Evolutionary conservation across 2,888 invertebrate species (phyloP).

Genomic region (Actias luna): DNA sequence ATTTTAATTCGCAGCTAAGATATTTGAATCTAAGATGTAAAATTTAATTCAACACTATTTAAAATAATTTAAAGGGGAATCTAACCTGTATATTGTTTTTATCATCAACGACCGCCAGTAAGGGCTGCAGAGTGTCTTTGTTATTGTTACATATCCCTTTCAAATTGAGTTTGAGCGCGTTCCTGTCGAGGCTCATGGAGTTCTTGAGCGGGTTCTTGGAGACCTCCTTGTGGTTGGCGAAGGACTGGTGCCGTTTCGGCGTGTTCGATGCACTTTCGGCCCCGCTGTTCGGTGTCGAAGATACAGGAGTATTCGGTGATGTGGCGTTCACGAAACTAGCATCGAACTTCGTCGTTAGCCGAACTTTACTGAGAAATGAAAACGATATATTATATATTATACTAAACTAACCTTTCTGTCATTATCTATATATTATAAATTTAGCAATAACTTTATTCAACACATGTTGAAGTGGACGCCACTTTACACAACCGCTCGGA

Average conservation of each 20-base stretch:
- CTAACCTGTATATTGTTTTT: constrained; percentile 74
- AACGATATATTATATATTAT: background rate
- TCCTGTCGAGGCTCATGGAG: constrained; percentile 66
- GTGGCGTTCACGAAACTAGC: constrained; percentile 59
- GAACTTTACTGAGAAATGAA: constrained; percentile 55
- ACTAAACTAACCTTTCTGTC: too few relatives aligned
- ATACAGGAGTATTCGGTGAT: constrained; percentile 54
- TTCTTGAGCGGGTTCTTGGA: constrained; percentile 51
- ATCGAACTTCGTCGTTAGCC: constrained; percentile 72
- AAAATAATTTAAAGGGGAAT: background rate
- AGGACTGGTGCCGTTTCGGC: constrained; percentile 62
- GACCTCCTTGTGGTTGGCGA: constrained; percentile 50
- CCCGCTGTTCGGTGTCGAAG: constrained; percentile 36
- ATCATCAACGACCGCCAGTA: constrained; percentile 72
- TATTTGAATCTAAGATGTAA: background rate
- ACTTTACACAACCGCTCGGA: too few relatives aligned
- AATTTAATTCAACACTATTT: background rate
- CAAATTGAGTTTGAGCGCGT: constrained; percentile 62
- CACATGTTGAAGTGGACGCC: too few relatives aligned
- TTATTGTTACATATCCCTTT: constrained; percentile 66
- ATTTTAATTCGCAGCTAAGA: background rate
- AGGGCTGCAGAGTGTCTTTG: constrained; percentile 57
- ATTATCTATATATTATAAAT: too few relatives aligned
- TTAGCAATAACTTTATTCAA: too few relatives aligned
- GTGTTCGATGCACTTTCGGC: constrained; percentile 46